A percentile compares a stretch with the other conserved stretches of the same genome.
These are phyloP conservation scores for Ennomos fuscantarius DNA, from an alignment of 2,888 invertebrate genomes.

Conservation along the genomic window DNA sequence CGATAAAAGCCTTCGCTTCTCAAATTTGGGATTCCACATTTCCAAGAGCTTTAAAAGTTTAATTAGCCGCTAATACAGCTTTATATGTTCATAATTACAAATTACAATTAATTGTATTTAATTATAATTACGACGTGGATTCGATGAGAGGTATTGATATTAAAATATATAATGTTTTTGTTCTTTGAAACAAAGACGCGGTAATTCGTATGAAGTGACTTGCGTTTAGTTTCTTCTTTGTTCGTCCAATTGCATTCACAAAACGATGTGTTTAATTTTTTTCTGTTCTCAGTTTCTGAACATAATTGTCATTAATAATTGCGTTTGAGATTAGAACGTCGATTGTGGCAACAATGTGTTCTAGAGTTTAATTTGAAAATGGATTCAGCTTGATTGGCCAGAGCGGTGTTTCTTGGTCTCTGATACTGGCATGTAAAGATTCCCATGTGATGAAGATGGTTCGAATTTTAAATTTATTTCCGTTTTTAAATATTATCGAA, in stretches of 20 bases:
- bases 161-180: slow-evolving; percentile 70
- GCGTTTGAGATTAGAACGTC: slow-evolving; percentile 57
- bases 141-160: slow-evolving; percentile 68
- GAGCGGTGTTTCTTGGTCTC: slow-evolving; percentile 40
- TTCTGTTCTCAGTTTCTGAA: slow-evolving; percentile 47
- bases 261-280: slow-evolving; percentile 70
- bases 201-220: slow-evolving; percentile 84
- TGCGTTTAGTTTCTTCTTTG: slow-evolving; percentile 73
- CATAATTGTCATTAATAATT: slow-evolving; percentile 79
- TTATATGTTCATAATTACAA: slow-evolving; percentile 62
- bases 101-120: slow-evolving; percentile 59
- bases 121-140: slow-evolving; percentile 63
- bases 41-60: slow-evolving; percentile 57
- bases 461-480: too few species aligned
- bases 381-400: slow-evolving; percentile 43
- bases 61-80: slow-evolving; percentile 64
- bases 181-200: slow-evolving; percentile 76
- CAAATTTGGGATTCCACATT: slow-evolving; percentile 48
- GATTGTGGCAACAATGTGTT: slow-evolving; percentile 55
- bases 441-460: too few species aligned
- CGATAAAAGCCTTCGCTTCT: slow-evolving; percentile 50
- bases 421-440: slow-evolving; percentile 53
- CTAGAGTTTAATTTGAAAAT: slow-evolving; percentile 51
- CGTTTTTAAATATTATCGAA: too few species aligned
- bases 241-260: slow-evolving; percentile 69